Base-by-base conservation (phyloP, 2,888 invertebrate species). In the Lithosia quadra region DNA sequence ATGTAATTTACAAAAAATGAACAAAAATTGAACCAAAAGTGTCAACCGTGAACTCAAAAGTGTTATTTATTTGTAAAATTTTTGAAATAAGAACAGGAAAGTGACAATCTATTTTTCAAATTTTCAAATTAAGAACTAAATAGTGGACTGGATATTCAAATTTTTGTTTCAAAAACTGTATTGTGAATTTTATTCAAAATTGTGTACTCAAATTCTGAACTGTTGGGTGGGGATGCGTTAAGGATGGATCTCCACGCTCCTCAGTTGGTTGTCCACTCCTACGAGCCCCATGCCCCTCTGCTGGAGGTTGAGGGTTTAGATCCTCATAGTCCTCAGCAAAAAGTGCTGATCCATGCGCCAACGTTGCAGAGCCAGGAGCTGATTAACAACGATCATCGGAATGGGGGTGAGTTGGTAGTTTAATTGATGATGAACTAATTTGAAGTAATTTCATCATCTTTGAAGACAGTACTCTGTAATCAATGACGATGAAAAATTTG, bases 211-310 rank as follows among this genome's bases (percentile, higher is more conserved):
- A 67, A 71, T 62, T 73, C 72, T 28, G 65, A 61, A 77, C 66
- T 64, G 55, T 28, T 18, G 63, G 73, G 79, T 65, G 73, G 79
- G 84, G 83, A 86, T 85, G 85, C 84, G 77, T 67, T 81, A 75
- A 81, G 78, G 65, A 95, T 95, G 94, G 95, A 94, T 90, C 88
- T 95, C 49, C 94, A 95, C 89, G 90, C 94, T n/a, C 92, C 93
- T 0, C 89, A 90, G 11, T 74, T 94, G 75, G 92, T 94, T 28
- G 94, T 94, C 36, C 94, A 94, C 80, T 92, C 93, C 34, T 94
- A 95, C 71, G 94, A 95, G 66, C 90, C 93, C n/a, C 95, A 95
- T 67, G 94, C 94, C 3, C 93, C 94, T 0, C 75, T 95, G 55
- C 67, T 95, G 83, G 94, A 94, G 75, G 95, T 95, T 0, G 95